Evolutionary conservation across 64 coral and sea anemone genomes (phyloP).

Genomic region (Pachyseris speciosa): DNA sequence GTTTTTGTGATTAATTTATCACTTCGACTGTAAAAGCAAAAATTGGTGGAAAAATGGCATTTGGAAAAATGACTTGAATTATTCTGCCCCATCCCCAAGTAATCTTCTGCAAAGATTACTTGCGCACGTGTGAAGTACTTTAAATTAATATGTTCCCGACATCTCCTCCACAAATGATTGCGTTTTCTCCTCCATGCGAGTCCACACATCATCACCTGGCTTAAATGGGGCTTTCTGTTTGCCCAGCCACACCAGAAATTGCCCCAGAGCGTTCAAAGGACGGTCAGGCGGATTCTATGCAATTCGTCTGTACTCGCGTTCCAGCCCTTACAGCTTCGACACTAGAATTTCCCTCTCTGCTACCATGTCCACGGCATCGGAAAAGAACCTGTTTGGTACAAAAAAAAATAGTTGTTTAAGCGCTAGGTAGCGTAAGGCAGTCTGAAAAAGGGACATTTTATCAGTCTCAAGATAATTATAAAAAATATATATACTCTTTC

Average conservation of each 20-base stretch:
- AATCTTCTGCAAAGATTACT: not conserved
- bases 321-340: slow-evolving; percentile 30
- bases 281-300: not conserved
- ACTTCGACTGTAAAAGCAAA: too few species aligned
- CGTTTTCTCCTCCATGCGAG: slow-evolving; percentile 70
- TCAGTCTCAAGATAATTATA: too few species aligned
- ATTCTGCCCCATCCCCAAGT: too few species aligned
- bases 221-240: slow-evolving; percentile 57
- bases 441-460: too few species aligned
- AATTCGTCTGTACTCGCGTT: slow-evolving; percentile 7
- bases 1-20: too few species aligned
- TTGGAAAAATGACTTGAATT: too few species aligned
- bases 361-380: slow-evolving; percentile 91
- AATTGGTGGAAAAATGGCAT: too few species aligned
- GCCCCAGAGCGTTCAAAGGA: not conserved
- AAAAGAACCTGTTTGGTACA: slow-evolving; percentile 68
- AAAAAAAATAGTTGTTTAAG: too few species aligned
- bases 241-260: not conserved
- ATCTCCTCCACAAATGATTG: slow-evolving; percentile 69
- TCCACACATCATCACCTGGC: slow-evolving; percentile 84
- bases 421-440: too few species aligned
- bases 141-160: not conserved
- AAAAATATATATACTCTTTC: too few species aligned
- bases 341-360: slow-evolving; percentile 37
- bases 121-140: not conserved